Conservation (phyloP, 2,888 invertebrate species). For the Xestia rhomboidea region DNA sequence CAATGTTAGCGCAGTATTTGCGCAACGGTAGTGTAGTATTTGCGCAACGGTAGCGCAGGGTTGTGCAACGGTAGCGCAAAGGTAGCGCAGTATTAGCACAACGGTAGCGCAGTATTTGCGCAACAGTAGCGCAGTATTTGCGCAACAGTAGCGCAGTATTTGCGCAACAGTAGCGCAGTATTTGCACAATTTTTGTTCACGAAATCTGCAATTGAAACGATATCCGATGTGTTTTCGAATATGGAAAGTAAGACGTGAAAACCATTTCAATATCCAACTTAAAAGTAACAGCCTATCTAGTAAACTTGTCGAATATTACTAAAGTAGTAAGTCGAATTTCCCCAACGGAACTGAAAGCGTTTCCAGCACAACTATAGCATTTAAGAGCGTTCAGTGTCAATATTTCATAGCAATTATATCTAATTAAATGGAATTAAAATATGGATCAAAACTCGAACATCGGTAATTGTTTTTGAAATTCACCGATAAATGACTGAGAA, state of each 20-base stretch:
- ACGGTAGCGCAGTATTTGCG: neutral
- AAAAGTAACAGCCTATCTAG: slow-evolving; percentile 1
- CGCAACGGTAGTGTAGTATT: no score
- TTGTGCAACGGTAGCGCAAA: no score
- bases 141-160: neutral
- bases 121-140: neutral
- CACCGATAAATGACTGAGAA: neutral
- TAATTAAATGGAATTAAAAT: neutral
- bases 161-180: neutral
- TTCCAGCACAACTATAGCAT: neutral
- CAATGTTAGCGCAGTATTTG: no score
- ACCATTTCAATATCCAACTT: slow-evolving; percentile 5
- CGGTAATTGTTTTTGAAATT: neutral
- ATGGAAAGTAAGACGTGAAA: slow-evolving; percentile 1
- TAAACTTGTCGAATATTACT: neutral
- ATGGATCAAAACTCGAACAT: neutral
- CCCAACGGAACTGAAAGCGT: neutral
- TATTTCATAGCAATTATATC: neutral
- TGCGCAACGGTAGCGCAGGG: no score
- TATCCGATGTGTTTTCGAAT: neutral
- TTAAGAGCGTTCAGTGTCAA: neutral
- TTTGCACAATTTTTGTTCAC: neutral
- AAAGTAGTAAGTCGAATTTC: neutral
- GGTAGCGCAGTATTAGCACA: neutral
- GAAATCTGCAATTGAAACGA: neutral